Evolutionary conservation across 1,140 invertebrate species (phyloP).

Genomic region (Melanaphis sacchari): DNA sequence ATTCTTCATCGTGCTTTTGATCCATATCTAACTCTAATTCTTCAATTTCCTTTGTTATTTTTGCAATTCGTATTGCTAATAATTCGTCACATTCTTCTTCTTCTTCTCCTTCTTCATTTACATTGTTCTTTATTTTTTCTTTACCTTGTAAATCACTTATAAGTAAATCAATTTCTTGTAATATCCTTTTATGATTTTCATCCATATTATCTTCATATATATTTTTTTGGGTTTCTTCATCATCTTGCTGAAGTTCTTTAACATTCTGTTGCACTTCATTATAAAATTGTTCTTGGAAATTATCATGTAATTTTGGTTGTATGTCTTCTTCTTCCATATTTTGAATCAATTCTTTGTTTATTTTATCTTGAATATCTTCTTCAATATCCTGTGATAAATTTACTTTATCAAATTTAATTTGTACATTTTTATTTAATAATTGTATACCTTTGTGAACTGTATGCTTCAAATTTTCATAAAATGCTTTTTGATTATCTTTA

Average conservation of each 20-base stretch:
- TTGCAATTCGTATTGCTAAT: background rate
- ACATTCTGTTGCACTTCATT: background rate
- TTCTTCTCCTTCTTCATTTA: background rate
- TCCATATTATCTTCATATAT: background rate
- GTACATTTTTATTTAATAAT: background rate
- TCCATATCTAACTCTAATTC: background rate
- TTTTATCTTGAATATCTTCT: background rate
- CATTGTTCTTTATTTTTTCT: background rate
- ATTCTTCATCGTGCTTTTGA: background rate
- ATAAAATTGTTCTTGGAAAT: background rate
- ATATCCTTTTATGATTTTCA: background rate
- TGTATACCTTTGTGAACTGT: background rate
- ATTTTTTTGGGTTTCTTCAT: background rate
- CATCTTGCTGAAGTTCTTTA: background rate
- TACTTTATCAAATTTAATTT: background rate
- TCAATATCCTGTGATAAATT: background rate
- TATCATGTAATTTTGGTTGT: background rate
- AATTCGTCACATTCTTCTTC: background rate
- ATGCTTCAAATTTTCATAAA: background rate
- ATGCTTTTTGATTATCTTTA: background rate
- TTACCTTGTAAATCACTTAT: background rate
- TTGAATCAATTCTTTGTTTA: background rate
- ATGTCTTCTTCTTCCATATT: background rate
- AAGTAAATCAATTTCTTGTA: background rate
- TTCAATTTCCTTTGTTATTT: slow-evolving; percentile 16